Percentiles rank a stretch among this genome's conserved stretches.
Evolutionary conservation across 2,113 vertebrate genomes (phyloP).

Genomic region (Trematomus loennbergii): DNA sequence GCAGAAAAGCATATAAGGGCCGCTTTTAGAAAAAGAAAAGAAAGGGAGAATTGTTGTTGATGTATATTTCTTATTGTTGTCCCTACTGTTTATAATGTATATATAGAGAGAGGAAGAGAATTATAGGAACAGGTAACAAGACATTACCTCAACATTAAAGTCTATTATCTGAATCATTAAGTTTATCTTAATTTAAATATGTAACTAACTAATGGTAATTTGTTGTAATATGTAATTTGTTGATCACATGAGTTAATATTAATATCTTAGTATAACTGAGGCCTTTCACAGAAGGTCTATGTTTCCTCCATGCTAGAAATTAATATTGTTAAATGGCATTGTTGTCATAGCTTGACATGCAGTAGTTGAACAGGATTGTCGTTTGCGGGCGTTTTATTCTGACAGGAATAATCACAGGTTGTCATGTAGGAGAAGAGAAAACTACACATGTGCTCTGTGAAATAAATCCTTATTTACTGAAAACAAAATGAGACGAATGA

Average conservation of each 20-base stretch:
- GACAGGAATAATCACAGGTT: neutral
- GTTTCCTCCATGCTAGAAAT: neutral
- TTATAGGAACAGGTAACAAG: no score
- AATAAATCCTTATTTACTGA: neutral
- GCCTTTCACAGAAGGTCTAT: neutral
- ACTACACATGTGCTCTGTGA: neutral
- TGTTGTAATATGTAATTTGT: neutral
- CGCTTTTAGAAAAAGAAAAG: no score
- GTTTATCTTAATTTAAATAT: neutral
- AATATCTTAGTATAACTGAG: neutral
- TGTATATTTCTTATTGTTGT: no score
- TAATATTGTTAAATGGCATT: neutral
- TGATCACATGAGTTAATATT: neutral
- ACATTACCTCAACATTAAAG: no score
- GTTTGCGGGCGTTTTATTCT: neutral
- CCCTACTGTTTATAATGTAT: no score
- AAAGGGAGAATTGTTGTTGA: no score
- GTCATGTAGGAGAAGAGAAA: neutral
- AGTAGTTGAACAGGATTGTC: neutral
- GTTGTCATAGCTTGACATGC: neutral
- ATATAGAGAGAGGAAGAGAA: no score
- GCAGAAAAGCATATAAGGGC: no score
- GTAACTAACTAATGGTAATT: neutral
- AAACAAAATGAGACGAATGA: slow-evolving; percentile 13
- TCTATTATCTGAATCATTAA: neutral